A percentile compares a stretch with the other conserved stretches of the same genome.
These are phyloP conservation scores for Drosophila mulleri DNA, from an alignment of 2,888 invertebrate species.

Conservation along the genomic window DNA sequence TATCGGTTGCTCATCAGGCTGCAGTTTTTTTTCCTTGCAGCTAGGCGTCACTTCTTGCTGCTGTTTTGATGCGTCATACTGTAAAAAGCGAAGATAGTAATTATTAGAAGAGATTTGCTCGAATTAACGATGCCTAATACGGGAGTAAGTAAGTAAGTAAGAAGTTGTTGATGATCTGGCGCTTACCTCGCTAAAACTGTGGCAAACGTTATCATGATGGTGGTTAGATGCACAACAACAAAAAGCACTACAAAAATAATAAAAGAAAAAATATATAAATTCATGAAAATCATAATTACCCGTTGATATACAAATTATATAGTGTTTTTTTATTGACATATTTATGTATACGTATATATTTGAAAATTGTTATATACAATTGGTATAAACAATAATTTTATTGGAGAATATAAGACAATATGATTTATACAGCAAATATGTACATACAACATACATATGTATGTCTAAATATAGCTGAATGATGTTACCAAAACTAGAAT, in stretches of 20 bases:
- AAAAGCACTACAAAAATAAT: constrained; percentile 58
- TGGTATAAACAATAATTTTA: too few relatives aligned
- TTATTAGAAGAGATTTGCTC: not conserved
- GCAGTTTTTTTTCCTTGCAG: constrained; percentile 27
- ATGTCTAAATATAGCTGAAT: too few relatives aligned
- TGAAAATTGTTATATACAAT: too few relatives aligned
- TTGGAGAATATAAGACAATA: too few relatives aligned
- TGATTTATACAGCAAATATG: too few relatives aligned
- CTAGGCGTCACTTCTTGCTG: constrained; percentile 35
- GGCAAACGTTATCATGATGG: constrained; percentile 35
- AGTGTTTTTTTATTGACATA: too few relatives aligned
- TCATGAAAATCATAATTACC: too few relatives aligned
- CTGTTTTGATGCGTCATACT: constrained; percentile 41
- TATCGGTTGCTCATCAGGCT: constrained; percentile 82
- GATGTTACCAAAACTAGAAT: too few relatives aligned
- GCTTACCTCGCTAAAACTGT: constrained; percentile 58
- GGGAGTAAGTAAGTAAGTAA: too few relatives aligned
- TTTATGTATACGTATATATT: too few relatives aligned
- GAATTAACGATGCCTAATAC: not conserved
- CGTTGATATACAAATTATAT: too few relatives aligned
- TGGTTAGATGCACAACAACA: constrained; percentile 68
- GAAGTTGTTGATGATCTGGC: constrained; percentile 14
- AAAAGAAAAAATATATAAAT: constrained; percentile 24
- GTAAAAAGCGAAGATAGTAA: not conserved
- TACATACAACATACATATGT: too few relatives aligned